These are phyloP conservation scores for Acanthopleura granulata DNA, from an alignment of 2,888 invertebrate species.

Conservation along the genomic window DNA sequence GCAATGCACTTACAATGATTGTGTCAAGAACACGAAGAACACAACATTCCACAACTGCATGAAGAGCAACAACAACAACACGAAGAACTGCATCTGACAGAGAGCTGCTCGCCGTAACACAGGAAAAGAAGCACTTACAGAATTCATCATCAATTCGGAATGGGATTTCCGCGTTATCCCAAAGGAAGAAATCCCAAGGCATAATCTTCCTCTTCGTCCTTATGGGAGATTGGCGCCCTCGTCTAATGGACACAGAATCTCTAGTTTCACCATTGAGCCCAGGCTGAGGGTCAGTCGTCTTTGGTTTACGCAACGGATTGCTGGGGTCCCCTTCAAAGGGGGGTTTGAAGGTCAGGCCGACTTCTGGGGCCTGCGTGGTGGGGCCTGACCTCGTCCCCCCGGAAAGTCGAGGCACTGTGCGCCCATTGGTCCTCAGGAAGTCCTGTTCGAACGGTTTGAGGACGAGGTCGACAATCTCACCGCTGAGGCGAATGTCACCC, in stretches of 20 bases:
- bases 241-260: neutral
- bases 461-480: neutral
- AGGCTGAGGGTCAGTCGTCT: neutral
- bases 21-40: too few species aligned
- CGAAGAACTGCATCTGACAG: too few species aligned
- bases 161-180: neutral
- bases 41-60: too few species aligned
- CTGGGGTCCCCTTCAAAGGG: neutral
- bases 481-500: neutral
- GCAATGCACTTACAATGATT: too few species aligned
- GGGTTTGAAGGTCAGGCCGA: neutral
- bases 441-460: neutral
- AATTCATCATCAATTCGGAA: neutral
- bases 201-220: neutral
- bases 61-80: too few species aligned
- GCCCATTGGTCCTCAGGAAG: neutral
- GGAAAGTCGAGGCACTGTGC: neutral
- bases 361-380: neutral
- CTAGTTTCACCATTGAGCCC: neutral
- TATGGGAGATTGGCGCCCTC: too few species aligned
- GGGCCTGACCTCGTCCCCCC: neutral
- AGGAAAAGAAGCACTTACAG: neutral
- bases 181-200: constrained; percentile 2
- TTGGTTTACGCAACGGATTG: neutral
- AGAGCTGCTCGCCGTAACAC: too few species aligned